Conservation (phyloP, 2,797 vertebrate species). For the Hyperoplus immaculatus region DNA sequence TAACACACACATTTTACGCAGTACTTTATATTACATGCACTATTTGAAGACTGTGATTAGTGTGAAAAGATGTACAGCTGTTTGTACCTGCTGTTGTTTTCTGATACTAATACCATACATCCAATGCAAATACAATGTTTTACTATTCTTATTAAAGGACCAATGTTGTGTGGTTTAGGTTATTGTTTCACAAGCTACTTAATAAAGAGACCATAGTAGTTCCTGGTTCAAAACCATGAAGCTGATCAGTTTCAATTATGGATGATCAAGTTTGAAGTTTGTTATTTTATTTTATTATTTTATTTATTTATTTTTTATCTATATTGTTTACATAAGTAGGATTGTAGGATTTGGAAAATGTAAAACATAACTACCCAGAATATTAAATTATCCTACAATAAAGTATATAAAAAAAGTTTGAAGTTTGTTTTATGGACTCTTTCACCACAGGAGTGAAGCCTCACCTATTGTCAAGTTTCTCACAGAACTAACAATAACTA, state of each 20-base stretch:
- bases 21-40: neutral
- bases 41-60: neutral
- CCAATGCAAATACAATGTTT: neutral
- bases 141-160: neutral
- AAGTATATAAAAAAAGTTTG: too few relatives aligned
- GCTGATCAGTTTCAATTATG: neutral
- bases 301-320: too few relatives aligned
- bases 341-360: too few relatives aligned
- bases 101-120: neutral
- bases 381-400: too few relatives aligned
- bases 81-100: neutral
- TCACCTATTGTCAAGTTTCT: neutral
- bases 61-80: neutral
- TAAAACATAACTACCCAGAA: too few relatives aligned
- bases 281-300: too few relatives aligned
- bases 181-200: neutral
- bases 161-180: neutral
- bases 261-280: too few relatives aligned
- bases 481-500: neutral
- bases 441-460: too few relatives aligned
- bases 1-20: neutral
- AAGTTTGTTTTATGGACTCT: too few relatives aligned
- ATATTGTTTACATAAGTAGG: too few relatives aligned
- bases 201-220: neutral
- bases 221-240: neutral